These are phyloP conservation scores for Eumerus sabulonum DNA, from an alignment of 2,888 invertebrate genomes.

Conservation along the genomic window DNA sequence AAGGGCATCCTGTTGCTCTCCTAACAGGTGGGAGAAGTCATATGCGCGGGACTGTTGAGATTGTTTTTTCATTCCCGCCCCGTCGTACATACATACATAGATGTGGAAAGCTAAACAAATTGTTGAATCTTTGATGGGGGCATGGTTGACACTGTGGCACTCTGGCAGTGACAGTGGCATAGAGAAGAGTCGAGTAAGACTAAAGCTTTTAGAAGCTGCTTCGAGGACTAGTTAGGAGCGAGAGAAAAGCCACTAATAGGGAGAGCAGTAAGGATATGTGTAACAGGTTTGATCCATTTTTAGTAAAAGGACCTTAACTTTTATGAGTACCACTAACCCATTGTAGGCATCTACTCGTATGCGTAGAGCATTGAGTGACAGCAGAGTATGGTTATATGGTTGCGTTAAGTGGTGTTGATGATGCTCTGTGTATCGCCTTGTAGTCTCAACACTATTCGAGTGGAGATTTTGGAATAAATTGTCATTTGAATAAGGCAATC, in stretches of 20 bases:
- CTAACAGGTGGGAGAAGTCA: conserved; percentile 59
- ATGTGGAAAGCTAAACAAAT: conserved; percentile 54
- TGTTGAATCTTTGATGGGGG: no score
- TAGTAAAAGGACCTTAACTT: conserved; percentile 24
- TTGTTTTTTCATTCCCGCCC: conserved; percentile 4
- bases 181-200: not conserved
- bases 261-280: conserved; percentile 33
- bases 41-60: conserved; percentile 50
- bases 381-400: not conserved
- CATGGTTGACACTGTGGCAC: conserved; percentile 33
- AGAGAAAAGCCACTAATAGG: not conserved
- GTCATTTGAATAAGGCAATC: conserved; percentile 14
- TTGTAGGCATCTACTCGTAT: no score
- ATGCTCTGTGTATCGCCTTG: conserved; percentile 9
- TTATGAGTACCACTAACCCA: conserved; percentile 37
- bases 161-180: not conserved
- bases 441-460: conserved; percentile 24
- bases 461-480: conserved; percentile 16
- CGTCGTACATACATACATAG: conserved; percentile 22
- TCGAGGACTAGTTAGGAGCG: no score
- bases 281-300: conserved; percentile 63
- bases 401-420: conserved; percentile 31
- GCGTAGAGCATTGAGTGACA: conserved; percentile 11
- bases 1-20: conserved; percentile 67
- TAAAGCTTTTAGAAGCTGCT: conserved; percentile 16